Conservation (phyloP, 2,113 vertebrate species). For the Dryoscopus gambensis region DNA sequence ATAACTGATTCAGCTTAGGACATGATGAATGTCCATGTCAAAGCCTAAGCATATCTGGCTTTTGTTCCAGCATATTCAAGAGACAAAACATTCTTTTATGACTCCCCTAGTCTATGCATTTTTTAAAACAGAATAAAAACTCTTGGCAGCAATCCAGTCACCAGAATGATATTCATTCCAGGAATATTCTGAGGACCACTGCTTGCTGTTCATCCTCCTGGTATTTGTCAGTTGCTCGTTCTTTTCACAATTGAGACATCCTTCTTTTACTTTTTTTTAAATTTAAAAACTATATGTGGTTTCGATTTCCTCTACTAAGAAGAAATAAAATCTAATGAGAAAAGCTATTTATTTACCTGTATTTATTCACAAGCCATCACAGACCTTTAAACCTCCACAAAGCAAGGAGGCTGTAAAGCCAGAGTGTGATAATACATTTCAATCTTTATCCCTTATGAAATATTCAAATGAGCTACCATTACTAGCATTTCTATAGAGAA, state of each 20-base stretch:
- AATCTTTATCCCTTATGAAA: not conserved
- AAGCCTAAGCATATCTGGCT: slow-evolving; percentile 49
- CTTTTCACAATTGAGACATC: not conserved
- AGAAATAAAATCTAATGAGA: not conserved
- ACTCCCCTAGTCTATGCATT: slow-evolving; percentile 49
- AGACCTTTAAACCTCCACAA: not conserved
- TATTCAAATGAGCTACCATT: not conserved
- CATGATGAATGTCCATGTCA: slow-evolving; percentile 61
- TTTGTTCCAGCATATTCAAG: slow-evolving; percentile 62
- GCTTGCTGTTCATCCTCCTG: slow-evolving; percentile 28
- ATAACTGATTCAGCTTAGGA: slow-evolving; percentile 47
- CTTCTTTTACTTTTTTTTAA: not conserved
- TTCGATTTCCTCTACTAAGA: not conserved
- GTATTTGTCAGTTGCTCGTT: slow-evolving; percentile 31
- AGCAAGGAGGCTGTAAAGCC: not conserved
- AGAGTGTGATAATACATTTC: not conserved
- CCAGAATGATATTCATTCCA: slow-evolving; percentile 67
- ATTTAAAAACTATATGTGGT: not conserved
- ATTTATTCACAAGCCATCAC: not conserved
- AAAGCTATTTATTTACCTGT: not conserved
- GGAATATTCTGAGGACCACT: slow-evolving; percentile 52
- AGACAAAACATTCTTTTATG: slow-evolving; percentile 68
- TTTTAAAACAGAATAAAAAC: slow-evolving; percentile 67
- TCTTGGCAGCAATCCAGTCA: slow-evolving; percentile 68
- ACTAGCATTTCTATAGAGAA: not conserved